These are phyloP conservation scores for Rynchops niger DNA, from an alignment of 2,113 vertebrate genomes.

Conservation along the genomic window DNA sequence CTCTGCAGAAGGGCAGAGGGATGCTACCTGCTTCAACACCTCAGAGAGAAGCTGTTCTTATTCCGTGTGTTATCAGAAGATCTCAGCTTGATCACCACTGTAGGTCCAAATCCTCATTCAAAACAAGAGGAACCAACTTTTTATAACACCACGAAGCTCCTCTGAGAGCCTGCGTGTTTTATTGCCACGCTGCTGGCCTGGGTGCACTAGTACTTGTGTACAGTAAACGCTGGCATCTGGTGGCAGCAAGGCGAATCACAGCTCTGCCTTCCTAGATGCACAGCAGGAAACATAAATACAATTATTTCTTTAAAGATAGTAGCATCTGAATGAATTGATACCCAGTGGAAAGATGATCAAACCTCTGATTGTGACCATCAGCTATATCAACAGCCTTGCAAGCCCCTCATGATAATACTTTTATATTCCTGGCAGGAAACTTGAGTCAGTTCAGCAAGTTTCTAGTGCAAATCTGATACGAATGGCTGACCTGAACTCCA, in stretches of 20 bases:
- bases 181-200: not conserved
- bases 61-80: fast-evolving
- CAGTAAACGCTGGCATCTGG: constrained; percentile 69
- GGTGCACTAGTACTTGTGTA: not conserved
- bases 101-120: not conserved
- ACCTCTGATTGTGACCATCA: not conserved
- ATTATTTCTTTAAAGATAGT: fast-evolving
- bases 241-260: constrained; percentile 32
- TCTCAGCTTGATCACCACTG: not conserved
- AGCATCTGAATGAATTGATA: not conserved
- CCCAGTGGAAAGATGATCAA: not conserved
- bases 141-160: too few species aligned
- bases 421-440: not conserved
- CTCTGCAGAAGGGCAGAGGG: not conserved
- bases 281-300: not conserved
- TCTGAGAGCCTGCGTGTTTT: fast-evolving
- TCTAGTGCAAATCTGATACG: not conserved
- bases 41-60: too few species aligned
- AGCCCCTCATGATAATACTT: not conserved
- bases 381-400: not conserved
- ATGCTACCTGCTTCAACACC: not conserved
- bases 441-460: not conserved
- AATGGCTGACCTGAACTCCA: not conserved
- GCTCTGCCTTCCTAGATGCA: not conserved
- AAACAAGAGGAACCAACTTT: not conserved